phyloP scores from a whole-genome alignment of 2,888 invertebrate species.

The Halictus quadricinctus region DNA sequence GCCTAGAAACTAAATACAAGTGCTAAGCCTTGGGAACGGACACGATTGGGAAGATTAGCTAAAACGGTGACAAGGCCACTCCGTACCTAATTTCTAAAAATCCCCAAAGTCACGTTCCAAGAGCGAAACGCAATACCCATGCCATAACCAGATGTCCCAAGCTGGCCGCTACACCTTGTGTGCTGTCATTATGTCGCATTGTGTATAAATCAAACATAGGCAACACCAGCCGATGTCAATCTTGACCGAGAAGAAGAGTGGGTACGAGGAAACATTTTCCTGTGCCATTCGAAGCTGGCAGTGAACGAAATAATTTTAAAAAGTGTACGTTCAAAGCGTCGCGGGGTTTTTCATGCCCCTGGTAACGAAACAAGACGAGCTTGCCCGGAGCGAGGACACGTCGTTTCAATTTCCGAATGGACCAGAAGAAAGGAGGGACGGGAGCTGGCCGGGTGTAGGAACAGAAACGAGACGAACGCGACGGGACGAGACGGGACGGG shows the following conservation, averaged over 20 bases:
- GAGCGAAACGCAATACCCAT: too few relatives aligned
- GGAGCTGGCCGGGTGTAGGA: constrained; percentile 9
- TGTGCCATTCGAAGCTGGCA: background rate
- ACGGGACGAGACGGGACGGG: constrained; percentile 4
- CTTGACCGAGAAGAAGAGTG: background rate
- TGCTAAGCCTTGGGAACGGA: too few relatives aligned
- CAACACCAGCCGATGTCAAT: background rate
- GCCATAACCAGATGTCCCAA: too few relatives aligned
- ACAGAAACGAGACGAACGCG: background rate
- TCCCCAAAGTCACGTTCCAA: too few relatives aligned
- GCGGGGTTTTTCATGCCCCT: background rate
- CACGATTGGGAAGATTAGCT: too few relatives aligned
- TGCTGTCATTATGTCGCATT: background rate
- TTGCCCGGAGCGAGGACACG: constrained; percentile 36
- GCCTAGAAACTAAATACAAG: too few relatives aligned
- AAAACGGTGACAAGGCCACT: too few relatives aligned
- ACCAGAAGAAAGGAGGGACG: constrained; percentile 17
- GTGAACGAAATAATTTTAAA: background rate
- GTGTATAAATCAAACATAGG: background rate
- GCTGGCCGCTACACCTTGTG: too few relatives aligned
- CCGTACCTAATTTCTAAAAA: too few relatives aligned
- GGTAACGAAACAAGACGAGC: constrained; percentile 10
- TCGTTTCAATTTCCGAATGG: constrained; percentile 64
- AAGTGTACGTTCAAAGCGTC: constrained; percentile 16
- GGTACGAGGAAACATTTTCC: background rate